A percentile compares a stretch with the other conserved stretches of the same genome.
These are phyloP conservation scores for Junonia oenone DNA, from an alignment of 2,888 invertebrate species.

Conservation along the genomic window DNA sequence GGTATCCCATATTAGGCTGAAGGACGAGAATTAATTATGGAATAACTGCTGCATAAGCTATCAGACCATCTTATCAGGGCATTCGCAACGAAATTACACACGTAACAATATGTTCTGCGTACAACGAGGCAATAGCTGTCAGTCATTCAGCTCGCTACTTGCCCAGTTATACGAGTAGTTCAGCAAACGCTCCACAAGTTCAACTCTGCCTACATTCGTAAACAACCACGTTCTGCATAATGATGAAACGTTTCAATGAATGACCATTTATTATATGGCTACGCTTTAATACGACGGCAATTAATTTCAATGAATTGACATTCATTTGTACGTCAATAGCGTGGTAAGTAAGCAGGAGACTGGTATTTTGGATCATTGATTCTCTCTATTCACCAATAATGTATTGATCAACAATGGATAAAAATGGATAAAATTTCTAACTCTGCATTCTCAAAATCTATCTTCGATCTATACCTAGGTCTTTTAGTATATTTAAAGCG, in stretches of 20 bases:
- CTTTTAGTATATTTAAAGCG: no score
- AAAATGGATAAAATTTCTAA: no score
- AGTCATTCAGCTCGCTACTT: background rate
- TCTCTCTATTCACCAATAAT: no score
- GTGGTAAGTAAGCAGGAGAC: background rate
- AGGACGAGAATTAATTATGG: slow-evolving; percentile 28
- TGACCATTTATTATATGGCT: background rate
- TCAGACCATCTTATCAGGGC: slow-evolving; percentile 22
- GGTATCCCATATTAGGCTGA: slow-evolving; percentile 24
- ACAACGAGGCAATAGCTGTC: slow-evolving; percentile 4
- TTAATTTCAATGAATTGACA: background rate
- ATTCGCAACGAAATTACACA: slow-evolving; percentile 19
- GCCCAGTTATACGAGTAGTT: slow-evolving; percentile 9
- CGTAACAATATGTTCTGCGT: slow-evolving; percentile 15
- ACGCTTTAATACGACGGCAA: background rate
- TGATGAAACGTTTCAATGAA: background rate
- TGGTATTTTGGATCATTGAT: background rate
- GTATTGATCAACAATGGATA: no score
- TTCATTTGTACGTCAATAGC: background rate
- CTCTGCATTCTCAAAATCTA: no score
- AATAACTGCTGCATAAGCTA: slow-evolving; percentile 28
- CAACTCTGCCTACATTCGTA: background rate
- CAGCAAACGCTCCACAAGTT: background rate
- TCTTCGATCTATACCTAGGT: no score
- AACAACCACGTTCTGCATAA: background rate